These are phyloP conservation scores for Papilio aristodemus DNA, from an alignment of 1,140 invertebrate genomes.

Conservation along the genomic window DNA sequence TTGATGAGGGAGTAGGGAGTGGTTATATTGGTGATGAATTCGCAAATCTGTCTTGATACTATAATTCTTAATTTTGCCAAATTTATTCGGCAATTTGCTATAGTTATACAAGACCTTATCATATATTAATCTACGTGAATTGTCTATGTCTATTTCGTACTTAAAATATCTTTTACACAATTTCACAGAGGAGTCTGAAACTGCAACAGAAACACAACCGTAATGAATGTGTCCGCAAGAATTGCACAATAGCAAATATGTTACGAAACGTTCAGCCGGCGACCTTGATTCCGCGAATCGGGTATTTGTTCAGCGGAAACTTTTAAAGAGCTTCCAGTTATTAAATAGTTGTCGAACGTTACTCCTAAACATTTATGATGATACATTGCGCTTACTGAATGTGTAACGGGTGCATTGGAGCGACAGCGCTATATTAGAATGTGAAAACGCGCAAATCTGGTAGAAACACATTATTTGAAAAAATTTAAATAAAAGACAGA, in stretches of 20 bases:
- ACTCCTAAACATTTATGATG: not conserved
- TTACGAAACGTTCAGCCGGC: conserved; percentile 11
- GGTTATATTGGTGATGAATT: not conserved
- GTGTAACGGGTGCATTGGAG: no score
- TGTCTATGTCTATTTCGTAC: conserved; percentile 2
- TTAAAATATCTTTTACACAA: conserved; percentile 12
- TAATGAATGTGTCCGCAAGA: conserved; percentile 16
- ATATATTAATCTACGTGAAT: no score
- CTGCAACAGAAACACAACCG: conserved; percentile 4
- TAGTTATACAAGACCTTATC: not conserved
- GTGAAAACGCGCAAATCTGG: no score
- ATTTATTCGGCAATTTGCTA: not conserved
- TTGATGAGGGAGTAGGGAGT: not conserved
- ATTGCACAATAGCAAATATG: conserved; percentile 18
- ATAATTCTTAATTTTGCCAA: no score
- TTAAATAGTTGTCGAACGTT: not conserved
- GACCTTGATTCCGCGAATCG: conserved; percentile 25
- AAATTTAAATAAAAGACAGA: no score
- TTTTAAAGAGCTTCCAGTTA: conserved; percentile 6
- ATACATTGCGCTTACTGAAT: no score
- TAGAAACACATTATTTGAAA: no score
- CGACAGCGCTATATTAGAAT: no score
- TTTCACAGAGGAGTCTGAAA: conserved; percentile 12
- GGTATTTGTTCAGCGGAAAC: conserved; percentile 14
- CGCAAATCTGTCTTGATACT: not conserved